Conservation (phyloP, 2,797 vertebrate species). For the Tauraco hartlaubi region DNA sequence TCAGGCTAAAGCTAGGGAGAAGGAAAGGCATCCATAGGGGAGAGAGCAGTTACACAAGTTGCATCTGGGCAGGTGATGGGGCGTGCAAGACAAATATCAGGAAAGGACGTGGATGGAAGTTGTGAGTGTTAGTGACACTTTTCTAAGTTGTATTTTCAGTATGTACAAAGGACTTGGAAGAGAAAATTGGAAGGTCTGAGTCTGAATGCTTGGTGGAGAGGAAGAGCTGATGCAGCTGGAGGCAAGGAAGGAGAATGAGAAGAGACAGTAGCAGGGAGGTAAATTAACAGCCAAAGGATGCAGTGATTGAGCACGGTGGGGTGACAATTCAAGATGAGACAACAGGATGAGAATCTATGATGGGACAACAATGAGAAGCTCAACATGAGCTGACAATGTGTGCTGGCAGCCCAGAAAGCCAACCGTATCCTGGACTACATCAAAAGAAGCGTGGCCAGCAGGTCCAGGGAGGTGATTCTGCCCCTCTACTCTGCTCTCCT, state of each 20-base stretch:
- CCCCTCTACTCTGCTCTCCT: too few species aligned
- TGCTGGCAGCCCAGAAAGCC: too few species aligned
- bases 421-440: too few species aligned
- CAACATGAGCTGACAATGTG: too few species aligned
- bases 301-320: not conserved
- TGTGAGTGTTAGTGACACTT: accelerated
- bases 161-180: not conserved
- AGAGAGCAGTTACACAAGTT: not conserved
- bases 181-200: not conserved
- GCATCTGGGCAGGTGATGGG: not conserved
- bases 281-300: not conserved
- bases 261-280: not conserved
- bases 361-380: too few species aligned
- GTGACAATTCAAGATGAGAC: not conserved
- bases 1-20: not conserved
- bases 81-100: not conserved
- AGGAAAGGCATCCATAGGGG: not conserved
- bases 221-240: not conserved
- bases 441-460: too few species aligned
- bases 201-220: not conserved
- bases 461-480: too few species aligned
- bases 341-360: too few species aligned
- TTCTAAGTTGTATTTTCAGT: not conserved
- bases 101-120: not conserved
- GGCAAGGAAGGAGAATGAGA: not conserved